Conservation (phyloP, 2,113 vertebrate genomes). For the Coracopsis vasa region DNA sequence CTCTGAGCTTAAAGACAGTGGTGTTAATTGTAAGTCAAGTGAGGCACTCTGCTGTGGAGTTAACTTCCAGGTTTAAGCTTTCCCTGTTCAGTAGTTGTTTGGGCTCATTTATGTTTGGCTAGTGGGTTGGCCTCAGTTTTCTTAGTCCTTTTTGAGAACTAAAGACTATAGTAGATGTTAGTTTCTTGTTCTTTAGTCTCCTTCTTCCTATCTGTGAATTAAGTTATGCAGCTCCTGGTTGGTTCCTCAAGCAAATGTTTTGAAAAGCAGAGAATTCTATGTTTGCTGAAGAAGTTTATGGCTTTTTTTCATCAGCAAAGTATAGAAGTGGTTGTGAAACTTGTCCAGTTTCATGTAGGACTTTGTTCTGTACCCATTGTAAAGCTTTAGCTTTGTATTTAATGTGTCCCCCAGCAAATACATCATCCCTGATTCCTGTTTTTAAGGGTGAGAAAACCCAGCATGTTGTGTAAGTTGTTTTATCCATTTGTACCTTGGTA, state of each 20-base stretch:
- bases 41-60: not conserved
- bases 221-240: not conserved
- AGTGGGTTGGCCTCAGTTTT: not conserved
- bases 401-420: not conserved
- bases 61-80: not conserved
- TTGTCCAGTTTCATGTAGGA: not conserved
- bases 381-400: not conserved
- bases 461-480: not conserved
- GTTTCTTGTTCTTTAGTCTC: not conserved
- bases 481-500: not conserved
- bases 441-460: not conserved
- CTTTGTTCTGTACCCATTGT: not conserved
- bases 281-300: not conserved
- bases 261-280: not conserved
- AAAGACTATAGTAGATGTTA: not conserved
- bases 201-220: not conserved
- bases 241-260: not conserved
- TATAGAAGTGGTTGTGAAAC: not conserved
- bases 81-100: not conserved
- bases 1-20: not conserved
- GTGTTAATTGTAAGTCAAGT: not conserved
- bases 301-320: not conserved
- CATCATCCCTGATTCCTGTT: not conserved
- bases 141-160: not conserved
- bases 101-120: not conserved